Evolutionary conservation across 2,888 invertebrate species (phyloP).

Genomic region (Amphimallon solstitiale): DNA sequence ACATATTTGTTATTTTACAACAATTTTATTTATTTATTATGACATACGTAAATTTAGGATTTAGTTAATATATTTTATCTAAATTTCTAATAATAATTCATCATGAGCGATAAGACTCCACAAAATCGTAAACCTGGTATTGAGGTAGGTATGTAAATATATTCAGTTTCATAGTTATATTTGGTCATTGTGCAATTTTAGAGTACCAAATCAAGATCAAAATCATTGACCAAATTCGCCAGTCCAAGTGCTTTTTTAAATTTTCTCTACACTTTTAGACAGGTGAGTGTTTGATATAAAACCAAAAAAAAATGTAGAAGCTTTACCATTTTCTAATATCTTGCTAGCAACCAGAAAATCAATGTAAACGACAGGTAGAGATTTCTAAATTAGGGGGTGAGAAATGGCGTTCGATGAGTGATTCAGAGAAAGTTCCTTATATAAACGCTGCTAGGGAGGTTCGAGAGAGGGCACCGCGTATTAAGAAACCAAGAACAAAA

Average conservation of each 20-base stretch:
- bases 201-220: slow-evolving; percentile 24
- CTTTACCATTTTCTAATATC: background rate
- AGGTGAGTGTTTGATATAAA: background rate
- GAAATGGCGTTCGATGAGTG: slow-evolving; percentile 24
- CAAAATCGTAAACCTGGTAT: background rate
- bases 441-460: slow-evolving; percentile 20
- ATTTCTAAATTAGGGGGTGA: slow-evolving; percentile 29
- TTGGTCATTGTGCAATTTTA: background rate
- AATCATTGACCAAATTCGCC: slow-evolving; percentile 7
- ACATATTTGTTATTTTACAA: slow-evolving; percentile 28
- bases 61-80: slow-evolving; percentile 5
- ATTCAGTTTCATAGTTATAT: background rate
- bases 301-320: no score
- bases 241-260: slow-evolving; percentile 31
- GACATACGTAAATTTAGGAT: no score
- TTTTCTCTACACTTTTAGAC: slow-evolving; percentile 21
- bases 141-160: background rate
- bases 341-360: slow-evolving; percentile 15
- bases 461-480: slow-evolving; percentile 10
- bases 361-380: background rate
- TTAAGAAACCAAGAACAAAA: slow-evolving; percentile 10
- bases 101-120: slow-evolving; percentile 21
- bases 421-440: slow-evolving; percentile 13
- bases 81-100: slow-evolving; percentile 12
- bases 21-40: slow-evolving; percentile 20